Conservation (phyloP, 2,797 vertebrate genomes). For the Dromococcyx pavoninus region DNA sequence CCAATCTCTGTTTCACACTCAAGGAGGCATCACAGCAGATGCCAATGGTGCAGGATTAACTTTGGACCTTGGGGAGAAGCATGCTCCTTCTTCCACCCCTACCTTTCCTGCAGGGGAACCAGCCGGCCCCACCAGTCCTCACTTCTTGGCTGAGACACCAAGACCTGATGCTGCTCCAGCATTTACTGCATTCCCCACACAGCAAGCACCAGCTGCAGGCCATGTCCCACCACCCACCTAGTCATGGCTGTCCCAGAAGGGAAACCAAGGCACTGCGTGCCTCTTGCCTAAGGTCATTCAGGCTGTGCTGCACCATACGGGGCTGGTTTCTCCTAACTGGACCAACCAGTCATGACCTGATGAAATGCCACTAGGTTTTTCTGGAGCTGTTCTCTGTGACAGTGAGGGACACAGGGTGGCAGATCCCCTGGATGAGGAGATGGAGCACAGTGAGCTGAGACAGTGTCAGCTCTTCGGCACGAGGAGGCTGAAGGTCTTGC, state of each 20-base stretch:
- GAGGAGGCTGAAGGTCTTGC: not conserved
- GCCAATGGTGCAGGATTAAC: not conserved
- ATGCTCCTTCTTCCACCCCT: not conserved
- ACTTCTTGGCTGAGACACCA: not conserved
- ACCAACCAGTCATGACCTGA: not conserved
- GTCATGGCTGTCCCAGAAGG: not conserved
- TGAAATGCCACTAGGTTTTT: not conserved
- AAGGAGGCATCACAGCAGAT: accelerated
- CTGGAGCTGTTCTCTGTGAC: not conserved
- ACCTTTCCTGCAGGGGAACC: not conserved
- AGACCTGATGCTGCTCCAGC: not conserved
- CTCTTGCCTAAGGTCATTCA: not conserved
- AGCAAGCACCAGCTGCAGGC: not conserved
- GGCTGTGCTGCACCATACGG: accelerated
- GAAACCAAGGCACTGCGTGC: not conserved
- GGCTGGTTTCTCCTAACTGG: not conserved
- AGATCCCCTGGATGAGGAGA: not conserved
- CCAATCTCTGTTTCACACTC: accelerated
- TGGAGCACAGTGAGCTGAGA: not conserved
- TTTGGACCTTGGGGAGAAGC: not conserved
- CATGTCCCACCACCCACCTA: not conserved
- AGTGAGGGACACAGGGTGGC: not conserved
- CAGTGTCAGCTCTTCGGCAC: accelerated
- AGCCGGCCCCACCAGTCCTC: not conserved
- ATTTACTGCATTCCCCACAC: not conserved